Base-by-base conservation (phyloP, 1,140 invertebrate genomes). In the Polypedilum vanderplanki region DNA sequence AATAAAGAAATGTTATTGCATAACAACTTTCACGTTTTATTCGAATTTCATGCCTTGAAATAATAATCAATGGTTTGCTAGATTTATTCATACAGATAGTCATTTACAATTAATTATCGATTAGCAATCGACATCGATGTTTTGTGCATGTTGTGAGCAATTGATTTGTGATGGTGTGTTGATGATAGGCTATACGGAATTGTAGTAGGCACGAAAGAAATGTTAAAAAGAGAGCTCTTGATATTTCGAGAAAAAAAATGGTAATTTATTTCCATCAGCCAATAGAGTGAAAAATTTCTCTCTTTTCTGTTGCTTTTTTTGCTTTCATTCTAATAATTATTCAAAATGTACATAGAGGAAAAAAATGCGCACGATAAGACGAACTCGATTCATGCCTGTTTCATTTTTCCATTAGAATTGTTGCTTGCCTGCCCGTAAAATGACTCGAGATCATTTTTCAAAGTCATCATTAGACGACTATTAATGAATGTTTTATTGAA, bases 401-500 rank as follows among this genome's bases (percentile, higher is more conserved):
- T 57, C 46, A n/a, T 33, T 33, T n/a, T 57, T 57, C n/a, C 46
- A 57, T 57, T 57, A n/a, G n/a, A n/a, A 57, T n/a, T 12, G 46
- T n/a, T n/a, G 12, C 46, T 57, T 12, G 8, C 46, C 12, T 57
- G n/a, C n/a, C 12, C n/a, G 46, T 57, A 57, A 57, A 57, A n/a
- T 57, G 46, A n/a, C 46, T 57, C n/a, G 46, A 57, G 46, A 57
- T 57, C 46, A 57, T 57, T 57, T 57, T 12, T 57, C 46, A 57
- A 57, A 57, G 46, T 57, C 46, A 57, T 57, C 46, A 57, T 57
- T 57, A 57, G 46, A 57, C 46, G 46, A 57, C 46, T 57, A 57
- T 57, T 57, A 57, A 57, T 57, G 46, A 57, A 57, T 57, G 12
- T 57, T 57, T 57, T 57, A 57, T 57, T 57, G 46, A n/a, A 57